A percentile compares a stretch with the other conserved stretches of the same genome.
phyloP scores from a whole-genome alignment of 2,888 invertebrate genomes.

The Minunthozetes semirufus region DNA sequence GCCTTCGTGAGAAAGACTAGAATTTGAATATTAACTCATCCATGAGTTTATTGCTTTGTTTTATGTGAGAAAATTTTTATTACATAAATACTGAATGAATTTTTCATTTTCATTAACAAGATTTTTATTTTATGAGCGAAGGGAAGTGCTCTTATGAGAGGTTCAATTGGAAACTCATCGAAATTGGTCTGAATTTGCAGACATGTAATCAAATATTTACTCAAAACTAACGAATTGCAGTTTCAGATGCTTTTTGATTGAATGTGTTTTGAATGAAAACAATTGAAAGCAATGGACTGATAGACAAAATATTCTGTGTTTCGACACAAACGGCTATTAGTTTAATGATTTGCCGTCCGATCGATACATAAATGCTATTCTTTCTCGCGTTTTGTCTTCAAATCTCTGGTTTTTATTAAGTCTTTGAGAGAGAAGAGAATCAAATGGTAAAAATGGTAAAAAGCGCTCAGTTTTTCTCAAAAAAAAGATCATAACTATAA shows the following conservation, averaged over 20 bases:
- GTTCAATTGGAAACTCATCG: too few relatives aligned
- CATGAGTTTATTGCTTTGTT: too few relatives aligned
- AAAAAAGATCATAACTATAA: background rate
- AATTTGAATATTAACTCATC: too few relatives aligned
- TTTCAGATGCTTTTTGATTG: background rate
- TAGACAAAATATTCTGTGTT: background rate
- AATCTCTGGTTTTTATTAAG: constrained; percentile 14
- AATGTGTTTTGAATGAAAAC: background rate
- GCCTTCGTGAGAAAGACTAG: too few relatives aligned
- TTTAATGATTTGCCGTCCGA: background rate
- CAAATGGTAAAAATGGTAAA: constrained; percentile 17
- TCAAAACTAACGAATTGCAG: background rate
- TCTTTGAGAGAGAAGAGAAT: constrained; percentile 1
- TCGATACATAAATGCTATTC: constrained; percentile 4
- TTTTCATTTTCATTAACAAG: too few relatives aligned
- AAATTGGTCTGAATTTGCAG: background rate
- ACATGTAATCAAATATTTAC: background rate
- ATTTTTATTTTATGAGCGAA: too few relatives aligned
- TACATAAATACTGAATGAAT: too few relatives aligned
- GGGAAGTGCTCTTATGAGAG: too few relatives aligned
- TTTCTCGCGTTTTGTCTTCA: constrained; percentile 8
- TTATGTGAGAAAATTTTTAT: too few relatives aligned
- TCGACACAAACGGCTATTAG: constrained; percentile 11
- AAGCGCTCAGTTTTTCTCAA: background rate
- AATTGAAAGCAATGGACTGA: background rate